Conservation (phyloP, 1,140 invertebrate species). For the Eumeta japonica region DNA sequence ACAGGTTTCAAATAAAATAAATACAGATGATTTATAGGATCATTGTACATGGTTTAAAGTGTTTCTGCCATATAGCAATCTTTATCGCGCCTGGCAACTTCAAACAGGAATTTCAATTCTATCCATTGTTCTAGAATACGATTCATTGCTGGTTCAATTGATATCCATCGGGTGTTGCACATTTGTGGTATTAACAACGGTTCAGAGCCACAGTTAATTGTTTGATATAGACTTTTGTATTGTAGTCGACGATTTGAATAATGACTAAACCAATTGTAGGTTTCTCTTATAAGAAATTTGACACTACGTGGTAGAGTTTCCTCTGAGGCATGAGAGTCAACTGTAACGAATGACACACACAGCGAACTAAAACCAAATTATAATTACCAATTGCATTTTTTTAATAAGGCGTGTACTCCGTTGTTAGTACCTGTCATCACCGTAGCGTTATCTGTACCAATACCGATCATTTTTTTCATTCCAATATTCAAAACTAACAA, state of each 20-base stretch:
- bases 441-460: constrained; percentile 28
- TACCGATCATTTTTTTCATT: constrained; percentile 23
- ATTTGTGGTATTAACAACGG: constrained; percentile 32
- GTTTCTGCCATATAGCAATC: constrained; percentile 15
- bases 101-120: constrained; percentile 35
- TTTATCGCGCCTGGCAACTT: constrained; percentile 9
- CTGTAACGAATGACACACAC: no score
- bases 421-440: constrained; percentile 28
- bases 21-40: no score
- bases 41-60: constrained; percentile 5
- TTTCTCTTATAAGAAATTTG: constrained; percentile 16
- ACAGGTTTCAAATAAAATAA: no score
- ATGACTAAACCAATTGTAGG: no score
- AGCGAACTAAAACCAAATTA: constrained; percentile 20
- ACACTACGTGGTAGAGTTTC: no score
- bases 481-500: constrained; percentile 15
- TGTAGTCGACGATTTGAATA: constrained; percentile 9
- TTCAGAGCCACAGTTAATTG: constrained; percentile 28
- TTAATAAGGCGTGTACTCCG: constrained; percentile 16
- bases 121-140: constrained; percentile 29
- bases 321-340: no score
- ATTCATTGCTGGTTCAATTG: constrained; percentile 26
- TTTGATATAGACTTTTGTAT: constrained; percentile 27
- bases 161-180: constrained; percentile 35
- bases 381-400: constrained; percentile 13